Evolutionary conservation across 1,140 invertebrate genomes (phyloP), one percentile per base, ranked within the genome.

Genomic region (Drosophila simulans): DNA sequence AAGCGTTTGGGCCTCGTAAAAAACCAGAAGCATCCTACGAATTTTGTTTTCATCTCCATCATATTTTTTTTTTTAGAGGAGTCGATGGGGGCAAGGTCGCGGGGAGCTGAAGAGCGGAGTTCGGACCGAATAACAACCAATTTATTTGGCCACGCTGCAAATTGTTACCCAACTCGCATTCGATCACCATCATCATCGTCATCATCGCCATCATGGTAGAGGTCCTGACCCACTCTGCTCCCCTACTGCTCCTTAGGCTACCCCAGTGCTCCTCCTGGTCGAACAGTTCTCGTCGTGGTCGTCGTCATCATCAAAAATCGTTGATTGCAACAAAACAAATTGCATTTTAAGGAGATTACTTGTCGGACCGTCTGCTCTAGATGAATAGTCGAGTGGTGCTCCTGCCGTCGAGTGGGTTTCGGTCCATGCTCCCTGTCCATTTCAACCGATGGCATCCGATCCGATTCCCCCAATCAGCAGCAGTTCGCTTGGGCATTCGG

Each of bases 261-360:
- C 13, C n/a, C 13, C n/a, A 40, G 17, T 40, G 12, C 15, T 75
- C 25, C 35, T 56, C 34, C 43, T 71, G 54, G 37, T 51, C 42
- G 12, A 48, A 22, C 20, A 48, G 11, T 27, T 13, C 45, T 12
- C n/a, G 25, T 46, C 43, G 17, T 62, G 45, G 39, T 48, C 57
- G 35, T 80, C 65, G 60, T 85, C 83, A 88, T 86, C 83, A 86
- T 86, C 83, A 88, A 86, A 86, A 88, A 89, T 89, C 84, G 83
- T 88, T 89, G 83, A 88, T 88, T 88, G 84, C 84, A 89, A 88
- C 84, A 89, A 86, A 89, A 88, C 84, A 89, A 88, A 88, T 88
- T 88, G 80, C 84, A 84, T 89, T 88, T 88, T 88, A 88, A 88
- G 84, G 63, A 83, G 84, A 88, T 88, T 88, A 88, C 84, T 69